Base-by-base conservation (phyloP, 2,113 vertebrate species). In the Reinhardtius hippoglossoides region DNA sequence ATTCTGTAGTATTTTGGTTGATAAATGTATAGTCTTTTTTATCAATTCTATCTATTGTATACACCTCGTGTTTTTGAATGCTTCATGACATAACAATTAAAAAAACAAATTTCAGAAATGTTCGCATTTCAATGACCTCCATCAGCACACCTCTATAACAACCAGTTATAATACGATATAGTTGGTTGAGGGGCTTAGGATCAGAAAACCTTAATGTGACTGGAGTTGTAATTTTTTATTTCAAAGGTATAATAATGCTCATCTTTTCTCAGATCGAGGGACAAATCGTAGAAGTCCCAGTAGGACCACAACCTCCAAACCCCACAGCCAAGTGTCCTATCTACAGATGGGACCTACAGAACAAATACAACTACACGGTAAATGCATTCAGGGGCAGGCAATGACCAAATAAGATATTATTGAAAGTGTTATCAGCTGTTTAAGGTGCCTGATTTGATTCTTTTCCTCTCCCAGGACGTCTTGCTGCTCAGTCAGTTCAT, bases 401-500 rank as follows among this genome's bases (percentile, higher is more conserved):
- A 2, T 27, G 3, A 70, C 1, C 24, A 48, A 35, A 67, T 54
- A 12, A 27, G 9, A 18, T 1, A 70, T 35, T 16, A 13, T 48
- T 35, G n/a, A 27, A 37, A 35, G 21, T 35, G 12, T 27, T 16
- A 18, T 61, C 7, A 42, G 40, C 44, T 50, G 24, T 86, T 58
- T 12, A 27, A 59, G 12, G 7, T 44, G 14, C 3, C 9, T 79
- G 13, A 16, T 52, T 26, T 35, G 24, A 9, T 65, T 1, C 1
- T 18, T 35, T 42, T 54, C 42, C 15, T 3, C 15, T 20, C 9
- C 20, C 79, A 99, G 98, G 98, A 99, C 4, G 97, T 99, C 3
- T 87, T 99, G 84, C 75, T 99, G 77, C 95, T 99, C 54, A 96
- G 96, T 79, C 98, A 99, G 93, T 99, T 99, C 81, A 97, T 99